A percentile compares a stretch with the other conserved stretches of the same genome.
Conservation (phyloP, 2,113 vertebrate species). For the Cyanistes caeruleus region DNA sequence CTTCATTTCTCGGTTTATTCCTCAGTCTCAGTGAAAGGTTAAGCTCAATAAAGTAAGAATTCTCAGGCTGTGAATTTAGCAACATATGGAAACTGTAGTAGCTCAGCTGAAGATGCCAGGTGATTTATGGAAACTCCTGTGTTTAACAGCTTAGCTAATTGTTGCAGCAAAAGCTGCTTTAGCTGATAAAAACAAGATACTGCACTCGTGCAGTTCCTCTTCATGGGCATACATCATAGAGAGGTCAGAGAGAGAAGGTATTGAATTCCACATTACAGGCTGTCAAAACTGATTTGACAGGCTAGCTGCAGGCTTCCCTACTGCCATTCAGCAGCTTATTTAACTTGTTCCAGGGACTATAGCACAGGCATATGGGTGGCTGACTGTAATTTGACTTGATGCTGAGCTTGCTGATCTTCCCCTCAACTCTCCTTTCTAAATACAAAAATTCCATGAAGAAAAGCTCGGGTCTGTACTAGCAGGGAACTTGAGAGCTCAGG, state of each 20-base stretch:
- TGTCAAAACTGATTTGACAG: slow-evolving; percentile 5
- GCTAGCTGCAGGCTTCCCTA: neutral
- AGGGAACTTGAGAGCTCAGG: neutral
- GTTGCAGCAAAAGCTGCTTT: neutral
- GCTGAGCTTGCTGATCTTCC: neutral
- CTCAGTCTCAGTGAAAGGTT: neutral
- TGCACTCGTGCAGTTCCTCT: neutral
- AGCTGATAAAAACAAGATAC: neutral
- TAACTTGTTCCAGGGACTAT: neutral
- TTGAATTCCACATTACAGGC: neutral
- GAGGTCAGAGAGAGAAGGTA: neutral
- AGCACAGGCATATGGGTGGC: neutral
- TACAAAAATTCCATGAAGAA: neutral
- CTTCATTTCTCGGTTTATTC: neutral
- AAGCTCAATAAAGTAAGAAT: neutral
- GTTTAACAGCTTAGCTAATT: neutral
- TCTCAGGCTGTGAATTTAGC: neutral
- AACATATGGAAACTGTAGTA: neutral
- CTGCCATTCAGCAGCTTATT: neutral
- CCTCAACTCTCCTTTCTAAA: neutral
- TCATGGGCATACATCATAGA: neutral
- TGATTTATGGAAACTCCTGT: neutral
- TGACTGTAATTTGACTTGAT: neutral
- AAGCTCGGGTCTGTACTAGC: neutral
- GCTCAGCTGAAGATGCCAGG: neutral